phyloP scores from a whole-genome alignment of 2,888 invertebrate genomes.

The Cheilosia pagana region DNA sequence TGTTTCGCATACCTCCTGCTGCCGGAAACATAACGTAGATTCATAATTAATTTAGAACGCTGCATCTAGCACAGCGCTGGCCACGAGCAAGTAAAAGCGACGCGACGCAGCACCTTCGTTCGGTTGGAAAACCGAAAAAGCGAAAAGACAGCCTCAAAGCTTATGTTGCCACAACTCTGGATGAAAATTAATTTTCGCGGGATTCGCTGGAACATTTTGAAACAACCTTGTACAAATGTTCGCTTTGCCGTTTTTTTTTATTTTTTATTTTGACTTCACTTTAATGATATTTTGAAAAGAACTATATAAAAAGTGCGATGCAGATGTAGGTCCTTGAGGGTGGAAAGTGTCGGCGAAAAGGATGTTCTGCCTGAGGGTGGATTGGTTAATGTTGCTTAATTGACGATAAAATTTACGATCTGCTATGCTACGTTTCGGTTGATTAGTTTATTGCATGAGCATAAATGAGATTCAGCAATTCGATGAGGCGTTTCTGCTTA shows the following conservation, averaged over 20 bases:
- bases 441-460: conserved; percentile 57
- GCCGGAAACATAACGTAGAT: conserved; percentile 34
- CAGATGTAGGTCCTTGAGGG: conserved; percentile 32
- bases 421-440: conserved; percentile 64
- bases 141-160: conserved; percentile 29
- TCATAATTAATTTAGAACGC: conserved; percentile 70
- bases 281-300: conserved; percentile 31
- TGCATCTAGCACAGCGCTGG: conserved; percentile 60
- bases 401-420: conserved; percentile 74
- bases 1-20: neutral
- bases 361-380: neutral
- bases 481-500: conserved; percentile 2
- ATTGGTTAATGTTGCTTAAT: conserved; percentile 67
- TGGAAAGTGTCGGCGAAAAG: conserved; percentile 25
- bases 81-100: conserved; percentile 47
- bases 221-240: conserved; percentile 28
- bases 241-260: conserved; percentile 3
- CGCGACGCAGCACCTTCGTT: conserved; percentile 33
- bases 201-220: conserved; percentile 52
- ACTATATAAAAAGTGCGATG: neutral
- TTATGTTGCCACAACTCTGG: conserved; percentile 44
- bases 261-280: conserved; percentile 6
- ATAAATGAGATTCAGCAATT: neutral
- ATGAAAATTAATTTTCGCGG: conserved; percentile 65
- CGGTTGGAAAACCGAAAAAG: conserved; percentile 24